phyloP scores from a whole-genome alignment of 2,888 invertebrate genomes.

The Physocephala rufipes region DNA sequence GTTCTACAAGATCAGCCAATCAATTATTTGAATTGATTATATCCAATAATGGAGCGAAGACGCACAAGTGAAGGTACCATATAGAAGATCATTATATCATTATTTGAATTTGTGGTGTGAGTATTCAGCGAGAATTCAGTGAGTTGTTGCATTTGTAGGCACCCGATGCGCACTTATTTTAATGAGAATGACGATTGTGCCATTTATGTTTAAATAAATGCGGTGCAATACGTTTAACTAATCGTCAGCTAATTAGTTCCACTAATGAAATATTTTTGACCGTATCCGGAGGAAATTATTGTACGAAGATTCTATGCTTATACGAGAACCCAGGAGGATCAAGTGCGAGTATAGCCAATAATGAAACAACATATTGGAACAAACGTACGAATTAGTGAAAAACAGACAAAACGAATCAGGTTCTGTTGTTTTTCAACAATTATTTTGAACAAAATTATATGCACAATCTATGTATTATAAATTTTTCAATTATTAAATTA shows the following conservation, averaged over 20 bases:
- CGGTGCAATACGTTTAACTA: slow-evolving; percentile 11
- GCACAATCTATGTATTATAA: no score
- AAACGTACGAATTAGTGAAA: not conserved
- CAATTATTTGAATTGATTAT: no score
- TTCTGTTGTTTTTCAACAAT: no score
- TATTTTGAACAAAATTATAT: no score
- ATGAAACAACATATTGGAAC: slow-evolving; percentile 2
- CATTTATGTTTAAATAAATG: slow-evolving; percentile 23
- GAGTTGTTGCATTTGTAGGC: slow-evolving; percentile 20
- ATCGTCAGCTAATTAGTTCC: slow-evolving; percentile 28
- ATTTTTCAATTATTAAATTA: no score
- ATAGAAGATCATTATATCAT: no score
- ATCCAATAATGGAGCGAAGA: no score
- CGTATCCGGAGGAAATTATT: slow-evolving; percentile 23
- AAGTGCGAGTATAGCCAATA: not conserved
- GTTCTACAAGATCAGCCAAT: not conserved
- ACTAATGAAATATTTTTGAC: slow-evolving; percentile 31
- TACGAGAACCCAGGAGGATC: not conserved
- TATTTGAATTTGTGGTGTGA: no score
- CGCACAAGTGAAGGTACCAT: no score
- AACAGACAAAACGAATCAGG: no score
- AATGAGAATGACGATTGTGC: slow-evolving; percentile 12
- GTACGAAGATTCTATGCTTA: not conserved
- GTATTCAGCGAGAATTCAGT: not conserved
- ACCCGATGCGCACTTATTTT: not conserved